phyloP scores from a whole-genome alignment of 2,888 invertebrate genomes.

The Dryocosmus kuriphilus region DNA sequence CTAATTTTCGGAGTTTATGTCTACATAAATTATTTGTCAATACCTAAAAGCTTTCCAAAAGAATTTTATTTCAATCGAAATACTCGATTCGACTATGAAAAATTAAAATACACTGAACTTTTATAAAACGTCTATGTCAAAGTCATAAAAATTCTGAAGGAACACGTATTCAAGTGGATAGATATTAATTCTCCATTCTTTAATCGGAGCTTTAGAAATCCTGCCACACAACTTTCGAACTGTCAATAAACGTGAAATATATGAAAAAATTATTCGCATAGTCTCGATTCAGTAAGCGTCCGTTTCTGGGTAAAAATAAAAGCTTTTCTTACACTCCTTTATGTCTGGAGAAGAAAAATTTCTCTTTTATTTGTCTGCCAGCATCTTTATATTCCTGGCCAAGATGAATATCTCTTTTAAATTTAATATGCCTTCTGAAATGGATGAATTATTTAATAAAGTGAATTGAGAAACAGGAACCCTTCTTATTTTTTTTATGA shows the following conservation, averaged over 20 bases:
- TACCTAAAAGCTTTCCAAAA: background rate
- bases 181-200: constrained; percentile 39
- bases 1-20: no score
- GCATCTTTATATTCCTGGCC: background rate
- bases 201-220: constrained; percentile 34
- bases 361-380: background rate
- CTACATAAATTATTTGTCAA: background rate
- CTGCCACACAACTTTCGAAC: constrained; percentile 9
- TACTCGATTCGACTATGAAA: constrained; percentile 71
- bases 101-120: constrained; percentile 70
- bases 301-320: background rate
- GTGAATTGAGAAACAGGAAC: background rate
- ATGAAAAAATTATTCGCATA: background rate
- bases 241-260: constrained; percentile 10
- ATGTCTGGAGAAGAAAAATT: background rate
- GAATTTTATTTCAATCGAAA: background rate
- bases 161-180: constrained; percentile 51
- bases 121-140: constrained; percentile 63
- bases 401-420: constrained; percentile 20
- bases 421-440: constrained; percentile 31
- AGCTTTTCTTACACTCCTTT: background rate
- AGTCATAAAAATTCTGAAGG: constrained; percentile 54
- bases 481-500: constrained; percentile 33
- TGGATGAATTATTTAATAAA: constrained; percentile 20
- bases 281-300: background rate